Conservation (phyloP, 2,113 vertebrate species). For the Symphodus melops region DNA sequence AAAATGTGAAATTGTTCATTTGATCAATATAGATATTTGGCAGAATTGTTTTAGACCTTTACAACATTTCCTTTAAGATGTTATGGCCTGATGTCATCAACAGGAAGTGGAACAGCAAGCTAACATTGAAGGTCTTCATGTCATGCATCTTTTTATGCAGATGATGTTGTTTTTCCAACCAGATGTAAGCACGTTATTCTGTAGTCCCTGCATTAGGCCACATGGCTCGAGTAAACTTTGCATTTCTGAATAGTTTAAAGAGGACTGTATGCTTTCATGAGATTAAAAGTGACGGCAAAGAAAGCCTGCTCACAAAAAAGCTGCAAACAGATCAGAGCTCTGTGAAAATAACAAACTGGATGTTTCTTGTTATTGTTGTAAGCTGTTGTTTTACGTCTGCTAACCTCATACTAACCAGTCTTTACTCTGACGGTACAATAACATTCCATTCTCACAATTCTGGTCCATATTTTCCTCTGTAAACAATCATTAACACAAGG, state of each 20-base stretch:
- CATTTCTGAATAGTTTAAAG: constrained; percentile 4
- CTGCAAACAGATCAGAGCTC: constrained; percentile 13
- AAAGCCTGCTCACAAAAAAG: constrained; percentile 15
- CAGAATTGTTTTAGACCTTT: background rate
- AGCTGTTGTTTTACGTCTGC: constrained; percentile 13
- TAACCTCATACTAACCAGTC: background rate
- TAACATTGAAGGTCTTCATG: constrained; percentile 20
- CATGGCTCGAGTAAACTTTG: constrained; percentile 12
- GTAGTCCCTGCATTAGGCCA: constrained; percentile 20
- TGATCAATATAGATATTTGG: background rate
- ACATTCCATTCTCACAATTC: constrained; percentile 18
- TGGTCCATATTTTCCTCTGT: constrained; percentile 36
- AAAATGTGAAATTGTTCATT: background rate
- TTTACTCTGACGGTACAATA: constrained; percentile 14
- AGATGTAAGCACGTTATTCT: constrained; percentile 14
- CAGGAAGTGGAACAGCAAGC: constrained; percentile 9
- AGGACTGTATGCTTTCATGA: constrained; percentile 18
- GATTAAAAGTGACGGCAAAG: constrained; percentile 22
- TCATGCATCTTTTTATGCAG: background rate
- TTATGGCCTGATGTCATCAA: background rate
- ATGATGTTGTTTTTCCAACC: constrained; percentile 21
- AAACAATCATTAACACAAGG: constrained; percentile 43
- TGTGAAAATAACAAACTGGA: constrained; percentile 13
- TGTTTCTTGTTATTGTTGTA: background rate
- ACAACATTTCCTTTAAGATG: background rate